phyloP scores from a whole-genome alignment of 2,888 invertebrate species.

The Flabesymbios commensalis region DNA sequence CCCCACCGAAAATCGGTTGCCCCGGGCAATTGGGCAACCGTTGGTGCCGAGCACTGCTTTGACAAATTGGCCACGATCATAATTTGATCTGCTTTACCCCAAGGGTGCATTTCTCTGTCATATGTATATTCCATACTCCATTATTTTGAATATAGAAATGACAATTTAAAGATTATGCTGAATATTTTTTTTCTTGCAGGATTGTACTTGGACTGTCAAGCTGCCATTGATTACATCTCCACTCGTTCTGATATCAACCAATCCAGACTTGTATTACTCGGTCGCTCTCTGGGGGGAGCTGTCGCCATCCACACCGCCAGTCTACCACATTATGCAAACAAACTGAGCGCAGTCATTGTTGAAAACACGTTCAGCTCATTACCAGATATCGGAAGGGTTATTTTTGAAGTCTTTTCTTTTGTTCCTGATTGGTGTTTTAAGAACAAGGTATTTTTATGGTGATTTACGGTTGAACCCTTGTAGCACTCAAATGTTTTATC shows the following conservation, averaged over 20 bases:
- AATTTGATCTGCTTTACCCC: background rate
- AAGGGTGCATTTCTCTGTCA: background rate
- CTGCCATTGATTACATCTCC: slow-evolving; percentile 82
- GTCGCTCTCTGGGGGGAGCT: slow-evolving; percentile 86
- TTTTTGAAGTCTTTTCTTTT: slow-evolving; percentile 77
- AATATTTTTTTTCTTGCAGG: slow-evolving; percentile 63
- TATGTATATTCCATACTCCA: background rate
- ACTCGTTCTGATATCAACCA: slow-evolving; percentile 82
- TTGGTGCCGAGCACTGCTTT: too few species aligned
- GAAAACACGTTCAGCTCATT: slow-evolving; percentile 96
- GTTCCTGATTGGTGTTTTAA: slow-evolving; percentile 85
- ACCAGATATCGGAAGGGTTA: slow-evolving; percentile 85
- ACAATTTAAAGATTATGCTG: too few species aligned
- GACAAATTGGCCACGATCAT: background rate
- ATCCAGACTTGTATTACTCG: slow-evolving; percentile 84
- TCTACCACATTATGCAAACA: slow-evolving; percentile 74
- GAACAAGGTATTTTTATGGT: slow-evolving; percentile 74
- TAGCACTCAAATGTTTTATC: background rate
- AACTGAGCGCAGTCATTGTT: slow-evolving; percentile 83
- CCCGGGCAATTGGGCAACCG: too few species aligned
- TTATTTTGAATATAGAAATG: background rate
- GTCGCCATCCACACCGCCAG: slow-evolving; percentile 86
- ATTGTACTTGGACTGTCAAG: slow-evolving; percentile 82
- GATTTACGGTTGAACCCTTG: background rate
- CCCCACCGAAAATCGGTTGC: too few species aligned